Conservation (phyloP, 2,888 invertebrate species). For the Agriopis leucophaearia region DNA sequence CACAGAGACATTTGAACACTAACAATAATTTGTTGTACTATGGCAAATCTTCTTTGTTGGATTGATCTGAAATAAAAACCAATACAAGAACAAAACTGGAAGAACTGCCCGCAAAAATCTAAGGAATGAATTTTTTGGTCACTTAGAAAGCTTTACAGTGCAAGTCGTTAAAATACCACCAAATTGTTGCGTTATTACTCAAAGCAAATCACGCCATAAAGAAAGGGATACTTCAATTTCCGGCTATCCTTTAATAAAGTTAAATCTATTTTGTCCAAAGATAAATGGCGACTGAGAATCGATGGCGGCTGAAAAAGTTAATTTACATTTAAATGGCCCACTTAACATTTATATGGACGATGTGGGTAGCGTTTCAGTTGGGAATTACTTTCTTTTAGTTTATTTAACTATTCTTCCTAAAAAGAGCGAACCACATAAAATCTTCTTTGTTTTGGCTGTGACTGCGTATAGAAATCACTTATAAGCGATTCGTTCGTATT, state of each 20-base stretch:
- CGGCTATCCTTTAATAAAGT: constrained; percentile 27
- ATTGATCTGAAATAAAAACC: too few species aligned
- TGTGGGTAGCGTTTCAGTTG: constrained; percentile 24
- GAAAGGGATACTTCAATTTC: constrained; percentile 11
- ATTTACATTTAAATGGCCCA: constrained; percentile 38
- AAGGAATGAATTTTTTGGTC: background rate
- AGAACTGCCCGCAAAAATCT: background rate
- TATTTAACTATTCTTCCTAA: background rate
- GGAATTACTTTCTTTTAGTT: constrained; percentile 24
- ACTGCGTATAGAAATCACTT: too few species aligned
- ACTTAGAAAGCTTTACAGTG: background rate
- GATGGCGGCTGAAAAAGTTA: constrained; percentile 33
- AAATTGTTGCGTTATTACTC: background rate
- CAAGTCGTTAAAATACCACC: background rate
- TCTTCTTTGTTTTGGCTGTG: background rate
- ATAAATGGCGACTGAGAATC: constrained; percentile 32
- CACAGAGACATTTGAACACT: too few species aligned
- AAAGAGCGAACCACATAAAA: background rate
- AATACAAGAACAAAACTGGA: too few species aligned
- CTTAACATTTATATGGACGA: constrained; percentile 37
- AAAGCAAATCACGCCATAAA: constrained; percentile 12
- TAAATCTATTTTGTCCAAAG: constrained; percentile 34
- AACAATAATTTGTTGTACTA: too few species aligned
- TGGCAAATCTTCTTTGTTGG: too few species aligned
- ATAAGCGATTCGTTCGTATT: too few species aligned